A percentile compares a stretch with the other conserved stretches of the same genome.
Conservation (phyloP, 1,140 invertebrate species). For the Hirudo medicinalis region DNA sequence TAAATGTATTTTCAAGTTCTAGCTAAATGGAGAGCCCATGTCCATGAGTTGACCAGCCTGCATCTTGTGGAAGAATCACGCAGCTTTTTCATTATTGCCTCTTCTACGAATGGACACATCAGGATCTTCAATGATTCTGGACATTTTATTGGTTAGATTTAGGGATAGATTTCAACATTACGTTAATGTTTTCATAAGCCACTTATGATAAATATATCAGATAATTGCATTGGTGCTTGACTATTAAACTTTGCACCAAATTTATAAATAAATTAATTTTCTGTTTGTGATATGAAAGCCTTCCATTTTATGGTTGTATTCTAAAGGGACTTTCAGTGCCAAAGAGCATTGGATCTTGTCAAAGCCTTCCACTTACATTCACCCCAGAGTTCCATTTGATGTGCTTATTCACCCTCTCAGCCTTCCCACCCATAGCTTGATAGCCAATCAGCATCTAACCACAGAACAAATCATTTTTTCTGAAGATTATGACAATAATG, state of each 20-base stretch:
- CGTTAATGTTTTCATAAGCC: background rate
- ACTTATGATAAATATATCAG: background rate
- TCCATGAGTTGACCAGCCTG: constrained; percentile 34
- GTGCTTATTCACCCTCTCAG: constrained; percentile 40
- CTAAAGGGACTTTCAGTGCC: constrained; percentile 39
- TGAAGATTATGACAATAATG: no score
- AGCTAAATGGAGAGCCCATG: constrained; percentile 37
- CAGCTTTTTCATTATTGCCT: constrained; percentile 31
- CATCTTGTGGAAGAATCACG: constrained; percentile 32
- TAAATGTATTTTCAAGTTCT: constrained; percentile 13
- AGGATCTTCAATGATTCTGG: constrained; percentile 38
- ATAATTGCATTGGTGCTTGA: background rate
- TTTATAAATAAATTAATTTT: background rate
- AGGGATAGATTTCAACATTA: background rate
- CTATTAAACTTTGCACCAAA: background rate
- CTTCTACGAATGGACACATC: constrained; percentile 39
- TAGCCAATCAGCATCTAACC: background rate
- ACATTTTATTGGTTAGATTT: constrained; percentile 41
- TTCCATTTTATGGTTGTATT: background rate
- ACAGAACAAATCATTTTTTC: no score
- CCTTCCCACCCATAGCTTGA: constrained; percentile 35
- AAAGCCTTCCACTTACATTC: constrained; percentile 34
- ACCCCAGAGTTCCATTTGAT: constrained; percentile 42
- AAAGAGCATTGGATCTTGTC: constrained; percentile 38
- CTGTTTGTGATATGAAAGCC: no score